Evolutionary conservation across 1,140 invertebrate species (phyloP).

Genomic region (Sycobia sp.): DNA sequence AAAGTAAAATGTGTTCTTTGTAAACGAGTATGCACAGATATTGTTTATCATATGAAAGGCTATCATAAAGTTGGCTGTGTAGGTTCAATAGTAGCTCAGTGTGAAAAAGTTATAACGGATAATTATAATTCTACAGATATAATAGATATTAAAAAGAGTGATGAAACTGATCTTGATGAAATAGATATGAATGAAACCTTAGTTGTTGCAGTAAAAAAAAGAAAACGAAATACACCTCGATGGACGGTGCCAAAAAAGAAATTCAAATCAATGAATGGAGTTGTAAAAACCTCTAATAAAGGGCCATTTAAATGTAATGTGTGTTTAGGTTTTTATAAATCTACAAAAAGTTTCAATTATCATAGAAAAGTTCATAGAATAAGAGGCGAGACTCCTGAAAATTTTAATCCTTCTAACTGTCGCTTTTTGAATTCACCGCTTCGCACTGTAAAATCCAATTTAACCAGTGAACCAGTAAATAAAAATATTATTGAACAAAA

Average conservation of each 20-base stretch:
- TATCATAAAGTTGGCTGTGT: constrained; percentile 53
- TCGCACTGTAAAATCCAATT: background rate
- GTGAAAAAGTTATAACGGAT: constrained; percentile 15
- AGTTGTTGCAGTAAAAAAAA: constrained; percentile 21
- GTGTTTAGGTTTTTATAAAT: constrained; percentile 40
- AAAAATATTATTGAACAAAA: constrained; percentile 6
- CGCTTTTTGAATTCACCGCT: constrained; percentile 40
- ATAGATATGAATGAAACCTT: constrained; percentile 20
- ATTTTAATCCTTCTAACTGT: constrained; percentile 38
- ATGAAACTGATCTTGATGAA: background rate
- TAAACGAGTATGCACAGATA: constrained; percentile 42
- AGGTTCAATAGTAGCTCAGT: constrained; percentile 33
- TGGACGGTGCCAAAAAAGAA: constrained; percentile 31
- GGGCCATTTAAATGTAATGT: constrained; percentile 36
- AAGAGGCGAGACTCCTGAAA: constrained; percentile 44
- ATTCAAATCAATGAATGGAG: constrained; percentile 28
- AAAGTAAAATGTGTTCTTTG: constrained; percentile 48
- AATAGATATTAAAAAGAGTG: background rate
- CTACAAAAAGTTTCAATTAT: constrained; percentile 13
- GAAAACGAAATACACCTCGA: constrained; percentile 23
- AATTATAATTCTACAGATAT: background rate
- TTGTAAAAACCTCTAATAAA: constrained; percentile 24
- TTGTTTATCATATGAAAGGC: constrained; percentile 48
- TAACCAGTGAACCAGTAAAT: background rate
- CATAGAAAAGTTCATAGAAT: constrained; percentile 37